Evolutionary conservation across 2,888 invertebrate genomes (phyloP).

Genomic region (Cheilosia impressa): DNA sequence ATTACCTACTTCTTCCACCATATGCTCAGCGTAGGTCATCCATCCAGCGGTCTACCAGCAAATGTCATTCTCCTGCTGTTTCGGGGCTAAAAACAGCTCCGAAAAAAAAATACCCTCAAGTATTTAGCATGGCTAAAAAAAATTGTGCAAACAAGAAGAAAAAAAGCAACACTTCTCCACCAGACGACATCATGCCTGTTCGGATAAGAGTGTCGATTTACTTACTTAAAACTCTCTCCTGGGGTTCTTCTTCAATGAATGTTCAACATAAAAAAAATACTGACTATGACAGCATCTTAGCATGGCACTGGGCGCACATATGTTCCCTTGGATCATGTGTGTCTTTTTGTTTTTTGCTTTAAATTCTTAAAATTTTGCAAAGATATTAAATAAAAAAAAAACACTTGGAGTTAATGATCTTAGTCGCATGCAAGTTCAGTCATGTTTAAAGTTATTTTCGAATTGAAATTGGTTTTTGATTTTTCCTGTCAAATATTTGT

Average conservation of each 20-base stretch:
- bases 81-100: slow-evolving; percentile 51
- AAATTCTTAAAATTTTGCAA: slow-evolving; percentile 57
- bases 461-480: slow-evolving; percentile 4
- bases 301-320: slow-evolving; percentile 53
- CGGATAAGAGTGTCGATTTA: slow-evolving; percentile 73
- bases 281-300: slow-evolving; percentile 63
- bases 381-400: slow-evolving; percentile 17
- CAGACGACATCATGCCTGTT: slow-evolving; percentile 70
- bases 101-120: slow-evolving; percentile 42
- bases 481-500: slow-evolving; percentile 33
- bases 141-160: not conserved
- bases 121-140: slow-evolving; percentile 68
- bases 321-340: slow-evolving; percentile 54
- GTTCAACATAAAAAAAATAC: slow-evolving; percentile 30
- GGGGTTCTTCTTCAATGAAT: slow-evolving; percentile 74
- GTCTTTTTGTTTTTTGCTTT: slow-evolving; percentile 6
- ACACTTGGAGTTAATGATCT: slow-evolving; percentile 56
- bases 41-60: slow-evolving; percentile 58
- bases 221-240: slow-evolving; percentile 69
- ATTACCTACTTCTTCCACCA: slow-evolving; percentile 44
- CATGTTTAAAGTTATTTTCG: slow-evolving; percentile 51
- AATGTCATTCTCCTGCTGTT: slow-evolving; percentile 74
- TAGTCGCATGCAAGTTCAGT: slow-evolving; percentile 56
- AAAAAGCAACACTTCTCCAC: slow-evolving; percentile 27
- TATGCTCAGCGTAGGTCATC: slow-evolving; percentile 75